These are phyloP conservation scores for Leptopilina drosophilae DNA, from an alignment of 2,888 invertebrate genomes.

Conservation along the genomic window DNA sequence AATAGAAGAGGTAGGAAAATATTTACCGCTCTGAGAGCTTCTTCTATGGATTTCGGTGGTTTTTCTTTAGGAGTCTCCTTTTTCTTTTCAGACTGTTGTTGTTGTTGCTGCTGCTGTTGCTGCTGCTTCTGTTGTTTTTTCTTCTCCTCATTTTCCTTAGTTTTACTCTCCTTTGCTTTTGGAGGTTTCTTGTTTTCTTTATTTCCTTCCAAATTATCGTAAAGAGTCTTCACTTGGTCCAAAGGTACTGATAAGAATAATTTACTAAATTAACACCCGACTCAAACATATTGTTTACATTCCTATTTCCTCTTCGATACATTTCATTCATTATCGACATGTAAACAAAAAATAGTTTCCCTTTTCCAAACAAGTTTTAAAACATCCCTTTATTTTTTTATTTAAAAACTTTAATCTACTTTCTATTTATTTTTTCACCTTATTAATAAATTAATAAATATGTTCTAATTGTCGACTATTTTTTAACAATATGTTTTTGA, in stretches of 20 bases:
- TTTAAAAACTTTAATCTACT: background rate
- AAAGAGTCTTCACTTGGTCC: constrained; percentile 83
- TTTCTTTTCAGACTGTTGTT: constrained; percentile 78
- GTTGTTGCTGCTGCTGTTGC: constrained; percentile 73
- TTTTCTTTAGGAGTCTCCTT: constrained; percentile 80
- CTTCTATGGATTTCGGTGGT: constrained; percentile 83
- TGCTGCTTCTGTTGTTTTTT: constrained; percentile 78
- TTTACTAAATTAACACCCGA: constrained; percentile 48
- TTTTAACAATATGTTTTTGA: background rate
- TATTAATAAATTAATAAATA: background rate
- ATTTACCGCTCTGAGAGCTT: constrained; percentile 80
- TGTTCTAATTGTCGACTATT: background rate
- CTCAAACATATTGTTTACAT: too few species aligned
- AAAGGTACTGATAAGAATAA: constrained; percentile 80
- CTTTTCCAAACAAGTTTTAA: background rate
- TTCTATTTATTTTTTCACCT: too few species aligned
- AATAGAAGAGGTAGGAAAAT: background rate
- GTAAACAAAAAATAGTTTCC: too few species aligned
- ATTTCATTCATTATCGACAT: too few species aligned
- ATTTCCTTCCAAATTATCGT: constrained; percentile 81
- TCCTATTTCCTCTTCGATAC: too few species aligned
- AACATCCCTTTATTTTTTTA: background rate
- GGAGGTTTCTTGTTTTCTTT: constrained; percentile 80
- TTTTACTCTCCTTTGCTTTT: constrained; percentile 71
- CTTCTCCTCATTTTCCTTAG: constrained; percentile 78